Base-by-base conservation (phyloP, 2,797 vertebrate species). In the Hoplostethus atlanticus region DNA sequence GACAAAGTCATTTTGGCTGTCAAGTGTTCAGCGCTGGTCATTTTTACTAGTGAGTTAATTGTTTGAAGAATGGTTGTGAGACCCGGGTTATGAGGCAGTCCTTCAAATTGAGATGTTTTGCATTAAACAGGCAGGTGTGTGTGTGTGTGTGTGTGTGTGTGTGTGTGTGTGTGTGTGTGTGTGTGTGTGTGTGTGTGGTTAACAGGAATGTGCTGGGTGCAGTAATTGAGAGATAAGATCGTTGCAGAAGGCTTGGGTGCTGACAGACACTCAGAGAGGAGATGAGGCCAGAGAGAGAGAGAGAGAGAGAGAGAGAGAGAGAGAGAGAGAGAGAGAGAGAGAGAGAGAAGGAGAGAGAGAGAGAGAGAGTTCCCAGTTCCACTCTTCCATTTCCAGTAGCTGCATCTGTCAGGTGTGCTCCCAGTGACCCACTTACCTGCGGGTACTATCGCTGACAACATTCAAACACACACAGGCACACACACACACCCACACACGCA, bases 151-250 rank as follows among this genome's bases (percentile, higher is more conserved):
- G 84, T 84, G 83, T 80, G 77, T 70, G 74, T 87, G 80, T 70
- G 79, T 73, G 59, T 86, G 80, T 85, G 74, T 89, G 87, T 85
- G 84, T 70, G 83, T 64, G 55, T 84, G 84, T 84, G 83, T 80
- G 77, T 70, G 74, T 87, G 80, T 70, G 79, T 73, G 59, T 86
- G 80, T 85, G 74, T 89, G 87, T 85, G 84, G 88, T 79, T 84
- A 65, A 74, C 83, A 94, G 91, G 93, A 94, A 95, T 94, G 93
- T 90, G 88, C 91, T 84, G 87, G 87, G 84, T 85, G 87, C 90
- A 90, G 83, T 92, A 92, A 91, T 88, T 87, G 89, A 86, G 83
- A 80, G 93, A 95, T 93, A 93, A 91, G 82, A 94, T 93, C 92
- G 34, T 66, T 21, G 83, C 76, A 84, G 89, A 89, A 62, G 83